A percentile compares a stretch with the other conserved stretches of the same genome.
phyloP scores from a whole-genome alignment of 1,140 invertebrate species.

The Tigriopus japonicus region DNA sequence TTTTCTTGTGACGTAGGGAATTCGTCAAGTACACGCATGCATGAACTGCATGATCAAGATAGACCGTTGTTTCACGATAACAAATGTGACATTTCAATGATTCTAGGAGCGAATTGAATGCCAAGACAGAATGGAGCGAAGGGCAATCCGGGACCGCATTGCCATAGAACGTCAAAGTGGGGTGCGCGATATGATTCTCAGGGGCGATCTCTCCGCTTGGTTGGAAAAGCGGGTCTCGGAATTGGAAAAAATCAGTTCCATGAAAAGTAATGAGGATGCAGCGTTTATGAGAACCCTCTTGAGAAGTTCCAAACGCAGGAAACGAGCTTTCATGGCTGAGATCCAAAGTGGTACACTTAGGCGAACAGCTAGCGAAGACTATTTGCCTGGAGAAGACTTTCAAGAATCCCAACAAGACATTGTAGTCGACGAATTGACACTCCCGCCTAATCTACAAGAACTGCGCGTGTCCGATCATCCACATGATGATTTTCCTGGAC shows the following conservation, averaged over 20 bases:
- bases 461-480: background rate
- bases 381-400: background rate
- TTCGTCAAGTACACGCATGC: too few relatives aligned
- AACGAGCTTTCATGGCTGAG: background rate
- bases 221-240: too few relatives aligned
- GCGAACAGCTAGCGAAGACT: background rate
- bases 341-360: background rate
- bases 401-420: background rate
- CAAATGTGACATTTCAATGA: too few relatives aligned
- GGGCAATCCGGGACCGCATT: constrained; percentile 25
- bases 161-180: constrained; percentile 8
- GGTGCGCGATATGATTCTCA: too few relatives aligned
- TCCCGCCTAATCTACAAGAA: background rate
- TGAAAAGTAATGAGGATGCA: background rate
- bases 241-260: background rate
- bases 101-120: constrained; percentile 34
- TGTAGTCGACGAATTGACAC: background rate
- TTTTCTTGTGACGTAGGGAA: too few relatives aligned
- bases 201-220: too few relatives aligned
- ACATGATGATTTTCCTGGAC: background rate
- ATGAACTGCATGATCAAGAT: too few relatives aligned
- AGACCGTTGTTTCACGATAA: too few relatives aligned
- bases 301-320: background rate
- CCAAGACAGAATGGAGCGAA: constrained; percentile 28
- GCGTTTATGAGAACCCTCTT: background rate